Evolutionary conservation across 2,888 invertebrate species (phyloP).

Genomic region (Epinotia demarniana): DNA sequence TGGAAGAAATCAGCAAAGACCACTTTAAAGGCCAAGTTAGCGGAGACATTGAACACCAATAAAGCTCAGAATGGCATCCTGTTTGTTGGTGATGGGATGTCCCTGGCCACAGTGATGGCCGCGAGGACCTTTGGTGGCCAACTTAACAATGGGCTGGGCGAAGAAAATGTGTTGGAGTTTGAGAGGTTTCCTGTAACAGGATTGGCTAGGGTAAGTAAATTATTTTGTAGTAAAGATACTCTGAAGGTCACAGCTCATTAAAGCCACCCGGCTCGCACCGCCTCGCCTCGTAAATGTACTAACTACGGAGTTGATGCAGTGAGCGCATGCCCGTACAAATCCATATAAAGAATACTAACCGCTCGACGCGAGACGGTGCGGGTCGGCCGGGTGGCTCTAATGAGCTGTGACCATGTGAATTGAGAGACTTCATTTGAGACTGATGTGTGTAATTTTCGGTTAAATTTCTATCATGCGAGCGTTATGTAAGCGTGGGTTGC

Average conservation of each 20-base stretch:
- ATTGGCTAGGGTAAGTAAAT: constrained; percentile 86
- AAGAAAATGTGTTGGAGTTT: constrained; percentile 86
- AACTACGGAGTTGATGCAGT: too few relatives aligned
- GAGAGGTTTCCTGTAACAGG: constrained; percentile 88
- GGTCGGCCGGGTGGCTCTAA: too few relatives aligned
- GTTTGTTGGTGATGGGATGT: constrained; percentile 93
- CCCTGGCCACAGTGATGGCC: constrained; percentile 89
- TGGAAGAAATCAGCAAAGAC: constrained; percentile 69
- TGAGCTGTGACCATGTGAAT: too few relatives aligned
- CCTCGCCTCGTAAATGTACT: too few relatives aligned
- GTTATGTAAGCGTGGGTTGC: neutral
- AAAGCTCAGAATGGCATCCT: constrained; percentile 89
- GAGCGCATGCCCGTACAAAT: too few relatives aligned
- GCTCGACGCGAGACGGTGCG: too few relatives aligned
- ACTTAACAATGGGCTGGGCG: constrained; percentile 82
- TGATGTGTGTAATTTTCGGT: neutral
- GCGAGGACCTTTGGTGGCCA: constrained; percentile 89
- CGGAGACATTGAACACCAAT: constrained; percentile 61
- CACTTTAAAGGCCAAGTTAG: constrained; percentile 66
- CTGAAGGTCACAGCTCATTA: too few relatives aligned
- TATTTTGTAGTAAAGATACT: neutral
- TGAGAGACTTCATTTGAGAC: too few relatives aligned
- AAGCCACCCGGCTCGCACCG: too few relatives aligned
- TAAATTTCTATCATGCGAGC: neutral
- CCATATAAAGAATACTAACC: too few relatives aligned